Evolutionary conservation across 2,797 vertebrate species (phyloP).

Genomic region (Onychomys torridus): DNA sequence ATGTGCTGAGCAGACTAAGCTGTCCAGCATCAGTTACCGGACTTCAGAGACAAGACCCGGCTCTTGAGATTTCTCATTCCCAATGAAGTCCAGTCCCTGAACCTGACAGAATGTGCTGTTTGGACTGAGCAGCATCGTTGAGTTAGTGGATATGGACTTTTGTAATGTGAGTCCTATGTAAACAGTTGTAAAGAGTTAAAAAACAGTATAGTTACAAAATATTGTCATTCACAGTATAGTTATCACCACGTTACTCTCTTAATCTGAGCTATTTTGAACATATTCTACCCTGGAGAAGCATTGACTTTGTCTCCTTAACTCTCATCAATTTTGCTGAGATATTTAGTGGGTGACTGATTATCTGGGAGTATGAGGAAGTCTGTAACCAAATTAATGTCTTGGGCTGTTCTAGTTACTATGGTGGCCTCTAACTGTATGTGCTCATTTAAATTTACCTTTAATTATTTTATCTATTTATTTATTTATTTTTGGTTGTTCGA

Average conservation of each 20-base stretch:
- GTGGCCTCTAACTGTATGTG: not conserved
- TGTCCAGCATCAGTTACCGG: not conserved
- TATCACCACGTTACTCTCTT: not conserved
- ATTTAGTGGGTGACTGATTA: not conserved
- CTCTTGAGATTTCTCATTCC: not conserved
- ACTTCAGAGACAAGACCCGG: not conserved
- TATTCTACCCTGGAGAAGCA: not conserved
- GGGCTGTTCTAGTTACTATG: not conserved
- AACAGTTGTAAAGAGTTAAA: not conserved
- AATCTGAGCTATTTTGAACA: not conserved
- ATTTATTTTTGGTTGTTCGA: no score
- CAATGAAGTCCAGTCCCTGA: not conserved
- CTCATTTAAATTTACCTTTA: not conserved
- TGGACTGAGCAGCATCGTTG: not conserved
- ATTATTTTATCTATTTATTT: no score
- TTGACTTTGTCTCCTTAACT: not conserved
- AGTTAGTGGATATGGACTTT: not conserved
- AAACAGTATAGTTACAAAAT: not conserved
- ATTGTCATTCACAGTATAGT: not conserved
- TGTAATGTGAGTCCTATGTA: not conserved
- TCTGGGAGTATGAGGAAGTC: not conserved
- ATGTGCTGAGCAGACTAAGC: not conserved
- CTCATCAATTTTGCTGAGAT: not conserved
- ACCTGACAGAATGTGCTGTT: not conserved
- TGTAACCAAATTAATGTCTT: not conserved